Evolutionary conservation across 2,113 vertebrate genomes (phyloP), one percentile per base, ranked within the genome.

Genomic region (Cinclus cinclus): DNA sequence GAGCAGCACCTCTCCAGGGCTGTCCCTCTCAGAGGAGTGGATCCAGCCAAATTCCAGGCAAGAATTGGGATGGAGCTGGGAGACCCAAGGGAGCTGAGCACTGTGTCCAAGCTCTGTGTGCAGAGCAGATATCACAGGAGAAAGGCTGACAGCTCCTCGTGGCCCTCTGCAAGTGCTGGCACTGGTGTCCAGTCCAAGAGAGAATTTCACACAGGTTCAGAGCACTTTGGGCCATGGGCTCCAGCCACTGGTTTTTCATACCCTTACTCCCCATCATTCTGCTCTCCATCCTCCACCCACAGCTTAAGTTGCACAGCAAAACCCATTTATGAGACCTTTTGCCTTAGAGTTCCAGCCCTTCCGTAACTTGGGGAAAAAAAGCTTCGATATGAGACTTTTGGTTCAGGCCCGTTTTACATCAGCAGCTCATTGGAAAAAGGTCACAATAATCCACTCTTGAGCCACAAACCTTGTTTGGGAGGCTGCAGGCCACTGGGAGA

Each of bases 361-460:
- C 56, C 39, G 7, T 14, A 17, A 23, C 19, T 4, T 17, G 37
- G 47, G 53, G 35, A 37, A 37, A 9, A 35, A 49, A 58, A 42
- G 16, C 39, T 42, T 19, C 2, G 1, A 9, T 2, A 7, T 1
- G 1, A 3, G 11, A 18, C 47, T 42, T 60, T 52, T 17, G 6
- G 2, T 30, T 39, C 82, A 42, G 78, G n/a, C 21, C 23, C 18
- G 2, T 70, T 90, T 69, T 15, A 10, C 53, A 55, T 15, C 44
- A 42, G 63, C 44, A 65, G 35, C 49, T 41, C 35, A 2, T 0
- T 33, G n/a, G 41, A 77, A 55, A 35, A 69, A 22, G 5, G 21
- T 27, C 14, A 4, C 63, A 24, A 5, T 9, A 17, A 65, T 1
- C 50, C 14, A 9, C 42, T 44, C 11, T 8, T 44, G 70, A 49